phyloP scores from a whole-genome alignment of 2,797 vertebrate genomes.

The Hemitrygon akajei region DNA sequence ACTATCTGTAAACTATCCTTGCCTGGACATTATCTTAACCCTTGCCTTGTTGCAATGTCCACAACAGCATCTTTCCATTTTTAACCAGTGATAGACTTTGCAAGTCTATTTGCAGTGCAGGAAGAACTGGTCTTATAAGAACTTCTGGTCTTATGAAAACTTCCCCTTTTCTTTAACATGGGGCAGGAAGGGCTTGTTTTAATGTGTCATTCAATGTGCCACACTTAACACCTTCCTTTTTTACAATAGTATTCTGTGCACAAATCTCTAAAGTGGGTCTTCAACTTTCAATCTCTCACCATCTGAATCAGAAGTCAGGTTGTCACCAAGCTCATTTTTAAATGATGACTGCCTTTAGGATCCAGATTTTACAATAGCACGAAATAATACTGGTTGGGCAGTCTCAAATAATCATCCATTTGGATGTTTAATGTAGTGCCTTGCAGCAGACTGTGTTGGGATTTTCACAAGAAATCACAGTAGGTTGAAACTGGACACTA shows the following conservation, averaged over 20 bases:
- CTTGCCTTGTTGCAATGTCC: too few species aligned
- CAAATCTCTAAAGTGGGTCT: neutral
- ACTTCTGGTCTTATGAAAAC: too few species aligned
- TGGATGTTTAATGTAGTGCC: neutral
- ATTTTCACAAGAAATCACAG: neutral
- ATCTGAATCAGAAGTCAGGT: too few species aligned
- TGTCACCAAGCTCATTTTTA: neutral
- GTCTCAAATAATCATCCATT: neutral
- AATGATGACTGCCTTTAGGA: neutral
- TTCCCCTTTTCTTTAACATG: too few species aligned
- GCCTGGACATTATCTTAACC: too few species aligned
- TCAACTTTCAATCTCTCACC: neutral
- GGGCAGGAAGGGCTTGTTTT: neutral
- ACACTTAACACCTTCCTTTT: neutral
- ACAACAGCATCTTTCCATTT: too few species aligned
- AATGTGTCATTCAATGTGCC: neutral
- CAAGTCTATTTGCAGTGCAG: neutral
- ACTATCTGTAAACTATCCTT: too few species aligned
- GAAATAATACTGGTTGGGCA: neutral
- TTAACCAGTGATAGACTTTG: neutral
- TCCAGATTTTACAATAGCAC: neutral
- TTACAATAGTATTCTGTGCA: neutral
- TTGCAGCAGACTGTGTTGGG: neutral
- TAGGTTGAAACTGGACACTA: too few species aligned
- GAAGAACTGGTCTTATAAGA: too few species aligned